phyloP scores from a whole-genome alignment of 1,140 invertebrate genomes.

The Trypoxylus dichotomus region DNA sequence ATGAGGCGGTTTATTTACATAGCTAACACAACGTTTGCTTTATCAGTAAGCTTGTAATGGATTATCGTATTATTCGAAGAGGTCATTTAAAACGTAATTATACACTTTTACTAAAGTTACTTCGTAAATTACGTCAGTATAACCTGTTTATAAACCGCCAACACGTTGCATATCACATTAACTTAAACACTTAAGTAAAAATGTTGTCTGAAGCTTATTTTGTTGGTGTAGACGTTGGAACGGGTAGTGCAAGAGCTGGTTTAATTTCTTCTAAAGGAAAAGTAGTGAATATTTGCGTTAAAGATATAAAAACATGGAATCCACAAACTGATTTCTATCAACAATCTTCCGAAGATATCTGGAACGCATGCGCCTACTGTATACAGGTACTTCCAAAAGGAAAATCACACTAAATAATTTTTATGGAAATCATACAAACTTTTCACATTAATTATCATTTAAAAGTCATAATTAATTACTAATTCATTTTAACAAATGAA shows the following conservation, averaged over 20 bases:
- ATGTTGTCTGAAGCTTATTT: constrained; percentile 58
- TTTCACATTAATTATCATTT: background rate
- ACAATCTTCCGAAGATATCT: constrained; percentile 92
- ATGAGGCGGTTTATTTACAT: too few relatives aligned
- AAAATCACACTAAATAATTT: background rate
- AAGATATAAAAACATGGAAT: constrained; percentile 76
- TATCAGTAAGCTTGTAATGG: background rate
- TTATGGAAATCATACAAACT: background rate
- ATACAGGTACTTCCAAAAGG: constrained; percentile 43
- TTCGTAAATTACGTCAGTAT: background rate
- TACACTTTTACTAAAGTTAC: background rate
- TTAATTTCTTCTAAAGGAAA: constrained; percentile 70
- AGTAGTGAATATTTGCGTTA: constrained; percentile 64
- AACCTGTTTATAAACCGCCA: background rate
- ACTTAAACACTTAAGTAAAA: background rate
- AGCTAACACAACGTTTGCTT: too few relatives aligned
- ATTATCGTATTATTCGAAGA: background rate
- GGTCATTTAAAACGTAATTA: constrained; percentile 10
- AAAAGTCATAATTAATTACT: too few relatives aligned
- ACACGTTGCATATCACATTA: background rate
- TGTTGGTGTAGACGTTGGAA: constrained; percentile 93
- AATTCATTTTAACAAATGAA: too few relatives aligned
- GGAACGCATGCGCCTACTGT: constrained; percentile 66
- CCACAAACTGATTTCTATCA: constrained; percentile 79
- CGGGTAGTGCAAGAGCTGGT: constrained; percentile 83